phyloP scores from a whole-genome alignment of 2,113 vertebrate genomes.

The Otis tarda region DNA sequence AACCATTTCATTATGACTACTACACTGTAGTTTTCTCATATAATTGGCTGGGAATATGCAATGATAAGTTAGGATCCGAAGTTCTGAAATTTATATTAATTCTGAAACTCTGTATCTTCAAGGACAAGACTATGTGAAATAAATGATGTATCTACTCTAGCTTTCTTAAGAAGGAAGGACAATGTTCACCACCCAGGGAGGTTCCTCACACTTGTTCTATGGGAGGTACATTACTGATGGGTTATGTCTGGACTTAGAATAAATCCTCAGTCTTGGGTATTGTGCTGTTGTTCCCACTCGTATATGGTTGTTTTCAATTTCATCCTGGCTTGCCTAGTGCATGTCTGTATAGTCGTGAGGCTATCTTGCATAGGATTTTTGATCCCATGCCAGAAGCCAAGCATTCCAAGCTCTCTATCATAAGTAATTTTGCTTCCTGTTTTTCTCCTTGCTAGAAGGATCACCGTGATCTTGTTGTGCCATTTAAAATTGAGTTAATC shows the following conservation, averaged over 20 bases:
- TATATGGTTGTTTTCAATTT: background rate
- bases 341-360: background rate
- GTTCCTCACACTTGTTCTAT: background rate
- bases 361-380: constrained; percentile 41
- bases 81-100: background rate
- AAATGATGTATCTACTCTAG: background rate
- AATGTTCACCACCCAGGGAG: background rate
- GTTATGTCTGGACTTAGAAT: background rate
- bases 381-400: constrained; percentile 33
- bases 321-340: constrained; percentile 7
- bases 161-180: background rate
- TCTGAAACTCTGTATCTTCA: background rate
- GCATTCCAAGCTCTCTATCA: constrained; percentile 30
- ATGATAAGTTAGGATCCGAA: background rate
- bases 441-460: background rate
- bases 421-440: background rate
- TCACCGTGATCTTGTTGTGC: background rate
- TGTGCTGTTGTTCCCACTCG: rapidly evolving
- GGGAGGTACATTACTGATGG: background rate
- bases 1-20: background rate
- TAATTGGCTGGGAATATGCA: background rate
- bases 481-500: background rate
- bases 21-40: background rate
- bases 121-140: background rate
- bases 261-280: background rate